Base-by-base conservation (phyloP, 2,113 vertebrate species). In the Parus major region DNA sequence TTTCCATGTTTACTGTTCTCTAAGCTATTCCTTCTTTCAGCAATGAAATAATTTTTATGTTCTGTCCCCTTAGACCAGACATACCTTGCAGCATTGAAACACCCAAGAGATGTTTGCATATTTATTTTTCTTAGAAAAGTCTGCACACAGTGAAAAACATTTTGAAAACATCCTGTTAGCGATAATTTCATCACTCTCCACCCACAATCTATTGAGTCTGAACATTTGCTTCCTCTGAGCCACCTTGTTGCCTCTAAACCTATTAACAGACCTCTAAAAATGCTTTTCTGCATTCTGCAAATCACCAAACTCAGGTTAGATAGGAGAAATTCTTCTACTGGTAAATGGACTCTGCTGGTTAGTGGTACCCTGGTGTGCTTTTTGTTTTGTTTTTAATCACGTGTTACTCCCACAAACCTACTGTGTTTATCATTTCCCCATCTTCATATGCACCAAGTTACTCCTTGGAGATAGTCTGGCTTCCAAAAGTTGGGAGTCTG, bases 151-250 rank as follows among this genome's bases (percentile, higher is more conserved):
- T 64, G 86, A 93, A 68, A 93, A 88, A 18, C 22, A 55, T 22
- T 53, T 73, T 57, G 29, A 92, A 88, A 91, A 56, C 44, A 71
- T 82, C n/a, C 22, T 64, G 7, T 21, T 79, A 41, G 87, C 9
- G 27, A 60, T 75, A 89, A 52, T 76, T 78, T 78, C 73, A 82
- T 76, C 28, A 14, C 36, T 84, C 36, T 76, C 44, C 57, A 76
- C 73, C 65, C 52, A 89, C 57, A 24, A 29, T 53, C 81, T 89
- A 57, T 56, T 56, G 69, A 76, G 84, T 86, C 70, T 65, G 49
- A 85, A 85, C 65, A 46, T 93, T 93, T 92, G 18, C 77, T 91
- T 86, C 95, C 86, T 82, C 44, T 89, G 86, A 91, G 92, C 61
- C 57, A 76, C 65, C 64, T 91, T 5, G 1, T 46, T 86, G 56